Base-by-base conservation (phyloP, 2,797 vertebrate species). In the Artibeus jamaicensis region DNA sequence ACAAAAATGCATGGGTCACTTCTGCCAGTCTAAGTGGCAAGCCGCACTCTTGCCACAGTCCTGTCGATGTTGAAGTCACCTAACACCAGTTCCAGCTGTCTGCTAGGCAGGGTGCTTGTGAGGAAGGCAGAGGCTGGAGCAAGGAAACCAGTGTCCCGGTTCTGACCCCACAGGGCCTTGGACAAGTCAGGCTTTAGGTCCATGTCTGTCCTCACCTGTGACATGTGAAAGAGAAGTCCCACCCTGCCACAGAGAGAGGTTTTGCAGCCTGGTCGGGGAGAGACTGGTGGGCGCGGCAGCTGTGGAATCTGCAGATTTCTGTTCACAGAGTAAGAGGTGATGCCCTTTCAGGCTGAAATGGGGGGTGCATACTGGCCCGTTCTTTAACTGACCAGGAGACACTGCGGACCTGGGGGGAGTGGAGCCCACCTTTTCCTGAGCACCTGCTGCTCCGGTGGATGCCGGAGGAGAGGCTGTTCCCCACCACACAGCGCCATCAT, bases 61-160 rank as follows among this genome's bases (percentile, higher is more conserved):
- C 37, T 44, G 3, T 70, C 10, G 73, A 37, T 8, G 2, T 2
- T 11, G 34, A 92, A 42, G 46, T 32, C 48, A 1, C 4, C 53
- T 46, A 29, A 24, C 42, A 48, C 29, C 32, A 50, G 10, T 21
- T 32, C 48, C 50, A 10, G 73, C 46, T 73, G 73, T 44, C 10
- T 62, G 39, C 57, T 50, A 6, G 10, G 37, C 59, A 19, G 48
- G 78, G 8, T 0, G 6, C 24, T 48, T 34, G 50, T 34, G 70
- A 91, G 77, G 84, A 55, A 84, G n/a, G 78, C 19, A 57, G 83
- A 46, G 70, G 42, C 48, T 50, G 44, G 57, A 70, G 57, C 16
- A 19, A 62, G 48, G 71, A 1, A 9, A 4, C 26, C n/a, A 0
- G 34, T 24, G 11, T 4, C 26, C 46, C 15, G 18, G 0, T 22